Evolutionary conservation across 2,888 invertebrate species (phyloP), one percentile per base, ranked within the genome.

Genomic region (Galeopsomyia nigrocyanea): DNA sequence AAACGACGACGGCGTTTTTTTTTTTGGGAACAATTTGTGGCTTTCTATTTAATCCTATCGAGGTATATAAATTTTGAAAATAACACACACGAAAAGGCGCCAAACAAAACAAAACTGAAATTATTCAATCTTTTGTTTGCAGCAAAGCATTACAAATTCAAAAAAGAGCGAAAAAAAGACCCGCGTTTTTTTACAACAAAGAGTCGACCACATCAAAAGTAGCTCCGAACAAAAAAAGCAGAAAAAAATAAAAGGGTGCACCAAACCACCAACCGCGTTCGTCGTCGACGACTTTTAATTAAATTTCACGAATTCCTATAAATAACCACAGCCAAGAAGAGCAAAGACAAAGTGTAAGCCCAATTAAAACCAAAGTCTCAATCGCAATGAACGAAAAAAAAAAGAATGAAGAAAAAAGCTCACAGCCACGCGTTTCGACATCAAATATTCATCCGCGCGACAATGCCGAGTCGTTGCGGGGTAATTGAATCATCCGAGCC

Each of bases 271-370:
- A 26, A 7, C 22, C 21, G 14, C 56, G 13, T 56, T 22, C 1
- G 22, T 16, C 21, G 17, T 26, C 16, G 21, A 50, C 51, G 5
- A 31, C n/a, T 57, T 56, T 67, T 60, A 67, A 67, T 67, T 58
- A 51, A 21, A 67, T 67, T 67, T 67, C 58, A n/a, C 39, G 14
- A 51, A 67, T 67, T 60, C 58, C 46, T 67, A 51, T 39, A 67
- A 60, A 67, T 60, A 60, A 21, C 13, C 56, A 0, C 22, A 17
- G n/a, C 49, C 39, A 56, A 56, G 47, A 57, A 57, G 22, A 46
- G 5, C n/a, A 46, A 7, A 57, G 14, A 46, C 39, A 19, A 39
- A n/a, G 50, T 55, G 56, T 39, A 47, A 56, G 57, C 21, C 51
- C 16, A 46, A 60, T 67, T 67, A 58, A 26, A 67, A 39, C 19